A percentile compares a stretch with the other conserved stretches of the same genome.
phyloP scores from a whole-genome alignment of 2,797 vertebrate genomes.

The Falco rusticolus region DNA sequence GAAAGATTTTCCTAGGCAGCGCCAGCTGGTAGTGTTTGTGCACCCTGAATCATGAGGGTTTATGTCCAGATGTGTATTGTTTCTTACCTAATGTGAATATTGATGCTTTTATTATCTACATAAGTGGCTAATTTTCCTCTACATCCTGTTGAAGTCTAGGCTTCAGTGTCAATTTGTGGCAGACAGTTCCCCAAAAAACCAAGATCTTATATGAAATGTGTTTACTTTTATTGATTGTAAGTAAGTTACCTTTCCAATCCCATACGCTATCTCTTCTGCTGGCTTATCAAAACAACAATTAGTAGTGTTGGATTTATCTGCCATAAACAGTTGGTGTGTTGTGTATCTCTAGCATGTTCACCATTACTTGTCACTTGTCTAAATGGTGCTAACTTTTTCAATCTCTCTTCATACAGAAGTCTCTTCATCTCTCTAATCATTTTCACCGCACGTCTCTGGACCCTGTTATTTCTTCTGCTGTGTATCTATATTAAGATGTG shows the following conservation, averaged over 20 bases:
- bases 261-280: neutral
- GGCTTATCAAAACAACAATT: neutral
- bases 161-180: neutral
- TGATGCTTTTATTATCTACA: neutral
- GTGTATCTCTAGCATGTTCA: neutral
- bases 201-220: neutral
- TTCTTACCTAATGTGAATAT: neutral
- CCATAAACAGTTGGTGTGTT: neutral
- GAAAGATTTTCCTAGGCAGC: neutral
- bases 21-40: neutral
- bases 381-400: slow-evolving; percentile 43
- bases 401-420: slow-evolving; percentile 71
- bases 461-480: slow-evolving; percentile 64
- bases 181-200: neutral
- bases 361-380: slow-evolving; percentile 11
- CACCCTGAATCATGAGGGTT: neutral
- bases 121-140: neutral
- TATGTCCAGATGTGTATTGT: neutral
- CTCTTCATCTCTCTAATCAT: slow-evolving; percentile 69
- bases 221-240: neutral
- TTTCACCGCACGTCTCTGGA: slow-evolving; percentile 64
- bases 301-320: neutral
- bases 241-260: neutral
- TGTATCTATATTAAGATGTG: slow-evolving; percentile 67
- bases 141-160: neutral